Conservation (phyloP, 2,113 vertebrate species). For the Anolis sagrei region DNA sequence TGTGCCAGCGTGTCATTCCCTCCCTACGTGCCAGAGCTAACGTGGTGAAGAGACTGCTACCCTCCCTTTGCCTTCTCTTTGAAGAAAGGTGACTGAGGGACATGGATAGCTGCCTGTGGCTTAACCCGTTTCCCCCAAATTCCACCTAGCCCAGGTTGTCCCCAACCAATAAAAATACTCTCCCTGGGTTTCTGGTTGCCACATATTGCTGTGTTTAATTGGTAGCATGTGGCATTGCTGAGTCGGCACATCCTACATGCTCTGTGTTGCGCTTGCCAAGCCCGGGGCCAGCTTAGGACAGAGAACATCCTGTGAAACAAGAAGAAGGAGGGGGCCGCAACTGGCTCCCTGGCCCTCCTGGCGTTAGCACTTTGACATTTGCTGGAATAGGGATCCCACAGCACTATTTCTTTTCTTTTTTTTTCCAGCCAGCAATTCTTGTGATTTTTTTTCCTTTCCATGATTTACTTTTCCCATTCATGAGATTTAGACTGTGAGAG, state of each 20-base stretch:
- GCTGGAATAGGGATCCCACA: neutral
- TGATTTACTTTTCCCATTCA: no score
- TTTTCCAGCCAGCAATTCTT: rapidly evolving
- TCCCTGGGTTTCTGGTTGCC: neutral
- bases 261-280: neutral
- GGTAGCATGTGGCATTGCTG: conserved; percentile 29
- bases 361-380: conserved; percentile 9
- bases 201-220: conserved; percentile 1
- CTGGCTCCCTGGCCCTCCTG: neutral
- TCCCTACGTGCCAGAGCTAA: neutral
- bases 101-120: neutral
- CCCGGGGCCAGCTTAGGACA: neutral
- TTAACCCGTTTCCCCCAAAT: neutral
- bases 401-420: neutral
- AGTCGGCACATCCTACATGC: neutral
- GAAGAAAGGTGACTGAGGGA: neutral
- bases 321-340: neutral
- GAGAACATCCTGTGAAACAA: neutral
- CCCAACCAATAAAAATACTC: neutral
- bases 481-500: neutral
- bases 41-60: neutral
- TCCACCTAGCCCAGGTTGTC: neutral
- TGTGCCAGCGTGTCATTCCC: neutral
- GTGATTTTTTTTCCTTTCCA: no score
- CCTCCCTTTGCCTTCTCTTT: neutral